phyloP scores from a whole-genome alignment of 2,113 vertebrate species.

The Phrynosoma platyrhinos region DNA sequence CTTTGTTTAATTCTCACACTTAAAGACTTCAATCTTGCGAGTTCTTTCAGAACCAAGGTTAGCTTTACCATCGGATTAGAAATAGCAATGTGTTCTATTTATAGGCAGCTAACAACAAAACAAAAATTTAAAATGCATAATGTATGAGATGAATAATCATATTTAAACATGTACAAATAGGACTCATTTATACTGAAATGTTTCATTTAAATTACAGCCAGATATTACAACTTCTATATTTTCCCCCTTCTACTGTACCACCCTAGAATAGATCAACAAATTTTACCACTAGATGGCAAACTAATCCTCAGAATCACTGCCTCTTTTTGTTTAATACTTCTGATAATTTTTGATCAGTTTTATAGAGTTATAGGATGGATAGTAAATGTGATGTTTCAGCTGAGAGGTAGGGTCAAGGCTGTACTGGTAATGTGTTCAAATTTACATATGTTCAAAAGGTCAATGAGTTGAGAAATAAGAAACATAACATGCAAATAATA shows the following conservation, averaged over 20 bases:
- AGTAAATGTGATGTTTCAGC: not conserved
- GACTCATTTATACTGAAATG: fast-evolving
- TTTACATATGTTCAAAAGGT: not conserved
- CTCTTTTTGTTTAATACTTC: not conserved
- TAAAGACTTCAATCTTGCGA: not conserved
- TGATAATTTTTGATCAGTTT: not conserved
- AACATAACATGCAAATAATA: not conserved
- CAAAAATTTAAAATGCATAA: not conserved
- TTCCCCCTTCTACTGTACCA: not conserved
- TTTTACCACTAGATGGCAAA: constrained; percentile 80
- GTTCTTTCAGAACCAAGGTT: not conserved
- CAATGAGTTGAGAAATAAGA: not conserved
- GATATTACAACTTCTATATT: fast-evolving
- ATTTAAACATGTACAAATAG: not conserved
- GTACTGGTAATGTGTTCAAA: not conserved
- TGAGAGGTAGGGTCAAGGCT: not conserved
- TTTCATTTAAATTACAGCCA: not conserved
- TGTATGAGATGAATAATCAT: not conserved
- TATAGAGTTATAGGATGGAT: not conserved
- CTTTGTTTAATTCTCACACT: not conserved
- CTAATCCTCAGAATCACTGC: constrained; percentile 71
- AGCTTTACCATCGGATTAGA: not conserved
- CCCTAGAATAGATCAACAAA: not conserved
- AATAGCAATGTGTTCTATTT: not conserved
- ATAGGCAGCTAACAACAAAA: not conserved